Evolutionary conservation across 2,888 invertebrate genomes (phyloP), one percentile per base, ranked within the genome.

Genomic region (Pollenia labialis): DNA sequence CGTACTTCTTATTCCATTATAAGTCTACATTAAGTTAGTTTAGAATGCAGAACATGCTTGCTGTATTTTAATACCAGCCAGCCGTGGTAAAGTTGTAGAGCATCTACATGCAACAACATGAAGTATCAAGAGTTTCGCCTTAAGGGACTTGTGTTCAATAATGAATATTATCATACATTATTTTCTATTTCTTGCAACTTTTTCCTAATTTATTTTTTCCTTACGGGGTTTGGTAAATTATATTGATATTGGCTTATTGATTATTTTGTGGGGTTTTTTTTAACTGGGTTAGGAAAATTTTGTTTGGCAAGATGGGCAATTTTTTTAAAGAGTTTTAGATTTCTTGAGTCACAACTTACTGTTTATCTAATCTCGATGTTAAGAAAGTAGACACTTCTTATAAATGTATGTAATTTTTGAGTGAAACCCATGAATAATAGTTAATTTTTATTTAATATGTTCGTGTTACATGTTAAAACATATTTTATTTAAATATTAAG

Each of bases 71-170:
- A 4, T 8, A 14, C 50, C 68, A 40, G 54, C 8, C 23, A 32
- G 32, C 32, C 4, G 32, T 32, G 32, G 32, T 42, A 16, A 58
- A 60, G 18, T 54, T 16, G 50, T 60, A 58, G 42, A 66, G 50
- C 56, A 66, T 56, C 18, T 56, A 32, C 4, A 23, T n/a, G 44
- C 16, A 2, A 40, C 40, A 40, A 32, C 14, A 66, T 66, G 12
- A 66, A 81, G 48, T 58, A 72, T 72, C 50, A 64, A 18, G 44
- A 52, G 52, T 66, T 66, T 60, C 52, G 58, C 40, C 12, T 68
- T 54, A 56, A 54, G 58, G 46, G 18, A 66, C 46, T 66, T 74
- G 54, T 74, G 60, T 79, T 79, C 84, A 79, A 72, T 84, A 79
- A 79, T 79, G 52, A 66, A 74, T 52, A 66, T 64, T 77, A 18